Percentiles rank a stretch among this genome's conserved stretches.
phyloP scores from a whole-genome alignment of 2,797 vertebrate genomes.

The Xerus rutilus region DNA sequence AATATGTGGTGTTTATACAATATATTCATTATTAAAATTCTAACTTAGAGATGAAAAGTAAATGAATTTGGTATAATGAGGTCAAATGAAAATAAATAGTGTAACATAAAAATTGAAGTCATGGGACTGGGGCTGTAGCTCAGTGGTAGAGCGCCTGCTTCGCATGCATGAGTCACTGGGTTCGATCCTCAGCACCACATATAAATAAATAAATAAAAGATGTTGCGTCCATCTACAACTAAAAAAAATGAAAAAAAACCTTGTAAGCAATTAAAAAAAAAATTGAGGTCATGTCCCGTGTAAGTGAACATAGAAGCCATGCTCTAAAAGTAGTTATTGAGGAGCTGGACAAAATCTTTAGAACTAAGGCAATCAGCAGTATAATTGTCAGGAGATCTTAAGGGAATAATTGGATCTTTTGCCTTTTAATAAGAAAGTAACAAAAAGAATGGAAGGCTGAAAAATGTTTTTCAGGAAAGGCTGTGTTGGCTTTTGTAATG shows the following conservation, averaged over 20 bases:
- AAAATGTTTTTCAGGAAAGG: constrained; percentile 47
- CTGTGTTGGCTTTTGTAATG: constrained; percentile 37
- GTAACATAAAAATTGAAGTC: neutral
- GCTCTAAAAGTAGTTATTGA: neutral
- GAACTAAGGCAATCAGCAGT: neutral
- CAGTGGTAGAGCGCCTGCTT: too few relatives aligned
- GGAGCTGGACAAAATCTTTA: neutral
- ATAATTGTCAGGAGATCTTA: neutral
- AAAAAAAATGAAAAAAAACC: too few relatives aligned
- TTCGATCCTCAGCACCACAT: too few relatives aligned
- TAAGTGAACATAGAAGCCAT: neutral
- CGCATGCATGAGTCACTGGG: too few relatives aligned
- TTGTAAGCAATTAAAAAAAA: neutral
- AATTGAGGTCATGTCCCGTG: neutral
- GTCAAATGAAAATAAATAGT: constrained; percentile 11
- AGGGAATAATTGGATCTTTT: constrained; percentile 48
- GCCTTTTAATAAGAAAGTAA: constrained; percentile 61
- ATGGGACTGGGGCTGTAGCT: too few relatives aligned
- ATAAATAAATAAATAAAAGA: too few relatives aligned
- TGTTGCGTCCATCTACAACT: too few relatives aligned
- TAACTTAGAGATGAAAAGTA: constrained; percentile 47
- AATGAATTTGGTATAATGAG: constrained; percentile 23
- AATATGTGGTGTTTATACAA: neutral
- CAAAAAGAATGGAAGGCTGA: constrained; percentile 22
- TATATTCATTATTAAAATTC: neutral